Base-by-base conservation (phyloP, 2,797 vertebrate species). In the Prionace glauca region DNA sequence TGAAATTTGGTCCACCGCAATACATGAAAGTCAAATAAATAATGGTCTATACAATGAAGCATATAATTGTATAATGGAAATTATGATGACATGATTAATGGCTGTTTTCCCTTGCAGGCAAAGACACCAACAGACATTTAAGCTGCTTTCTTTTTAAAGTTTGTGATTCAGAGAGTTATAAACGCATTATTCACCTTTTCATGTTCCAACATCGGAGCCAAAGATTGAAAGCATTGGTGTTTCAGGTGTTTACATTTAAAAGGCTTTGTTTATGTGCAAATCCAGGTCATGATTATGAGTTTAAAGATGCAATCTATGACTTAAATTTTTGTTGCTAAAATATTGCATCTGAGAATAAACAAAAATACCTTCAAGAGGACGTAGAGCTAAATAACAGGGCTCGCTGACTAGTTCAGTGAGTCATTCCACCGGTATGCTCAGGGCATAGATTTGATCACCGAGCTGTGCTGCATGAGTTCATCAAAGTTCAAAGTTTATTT, bases 241-340 rank as follows among this genome's bases (percentile, higher is more conserved):
- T 98, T 98, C 97, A 98, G 98, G 97, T 97, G 96, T 97, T 97
- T 97, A 97, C 97, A 97, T 98, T 97, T 97, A 97, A 98, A 98
- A 97, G 97, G 97, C 96, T 96, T 96, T 99, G 98, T 99, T 99
- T 98, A 98, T 97, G 97, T 98, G 98, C 97, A 97, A 97, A 97
- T 97, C 97, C 97, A 97, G 98, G 97, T 98, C 98, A 98, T 24
- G 45, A 14, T 60, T 60, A 88, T 29, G 1, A 9, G 56, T 29
- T 88, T 29, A 88, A 60, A 29, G 86, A 88, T 22, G 18, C 36
- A 56, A 60, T 4, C 50, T 87, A 45, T 10, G 5, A 22, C 69
- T 32, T 88, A 32, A 29, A 0, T 11, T 16, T 32, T 32, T 88
- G 3, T 60, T 88, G 86, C 86, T 88, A 29, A 88, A 62, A 26